Conservation (phyloP, 2,888 invertebrate species). For the Leptopilina myrica region DNA sequence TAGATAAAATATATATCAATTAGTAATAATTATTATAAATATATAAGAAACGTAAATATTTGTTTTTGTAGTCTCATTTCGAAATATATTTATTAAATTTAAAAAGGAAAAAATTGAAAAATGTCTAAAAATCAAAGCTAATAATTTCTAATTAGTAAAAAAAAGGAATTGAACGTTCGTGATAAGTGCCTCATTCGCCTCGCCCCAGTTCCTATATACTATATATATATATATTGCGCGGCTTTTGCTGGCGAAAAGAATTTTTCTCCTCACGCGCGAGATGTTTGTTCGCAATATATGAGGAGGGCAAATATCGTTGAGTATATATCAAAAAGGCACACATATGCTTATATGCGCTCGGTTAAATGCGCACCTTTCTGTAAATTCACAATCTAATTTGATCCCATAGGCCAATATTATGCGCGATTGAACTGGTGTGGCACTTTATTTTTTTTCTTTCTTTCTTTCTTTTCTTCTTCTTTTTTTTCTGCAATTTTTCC, state of each 20-base stretch:
- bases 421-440: constrained; percentile 8
- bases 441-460: constrained; percentile 5
- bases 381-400: constrained; percentile 29
- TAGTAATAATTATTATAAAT: too few species aligned
- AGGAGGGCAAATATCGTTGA: constrained; percentile 21
- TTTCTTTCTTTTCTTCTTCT: neutral
- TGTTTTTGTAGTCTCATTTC: too few species aligned
- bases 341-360: neutral
- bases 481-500: neutral
- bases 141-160: constrained; percentile 35
- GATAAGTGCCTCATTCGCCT: constrained; percentile 32
- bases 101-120: neutral
- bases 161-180: constrained; percentile 16
- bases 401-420: neutral
- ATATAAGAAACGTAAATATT: too few species aligned
- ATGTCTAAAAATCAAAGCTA: neutral
- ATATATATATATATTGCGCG: neutral
- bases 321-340: neutral
- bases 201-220: constrained; percentile 16
- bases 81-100: too few species aligned
- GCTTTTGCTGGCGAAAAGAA: neutral
- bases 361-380: constrained; percentile 18
- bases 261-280: constrained; percentile 3
- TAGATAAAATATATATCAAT: too few species aligned
- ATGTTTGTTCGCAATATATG: constrained; percentile 26